These are phyloP conservation scores for Ostrea edulis DNA, from an alignment of 1,140 invertebrate genomes.

Conservation along the genomic window DNA sequence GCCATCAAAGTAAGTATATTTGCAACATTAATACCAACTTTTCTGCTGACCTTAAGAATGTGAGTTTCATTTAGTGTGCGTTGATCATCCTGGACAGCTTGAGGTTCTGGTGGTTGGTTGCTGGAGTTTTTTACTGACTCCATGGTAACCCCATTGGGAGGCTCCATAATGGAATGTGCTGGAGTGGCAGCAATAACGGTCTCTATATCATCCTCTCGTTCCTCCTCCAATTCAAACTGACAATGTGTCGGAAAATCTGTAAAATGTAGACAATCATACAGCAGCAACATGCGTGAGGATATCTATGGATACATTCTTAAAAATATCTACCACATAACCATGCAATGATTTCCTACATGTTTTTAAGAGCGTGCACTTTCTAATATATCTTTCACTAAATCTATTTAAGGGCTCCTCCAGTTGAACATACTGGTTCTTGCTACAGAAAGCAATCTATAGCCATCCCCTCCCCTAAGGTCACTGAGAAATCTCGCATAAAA, in stretches of 20 bases:
- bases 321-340: background rate
- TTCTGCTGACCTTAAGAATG: background rate
- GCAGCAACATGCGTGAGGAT: no score
- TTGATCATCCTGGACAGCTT: background rate
- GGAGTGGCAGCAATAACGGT: slow-evolving; percentile 46
- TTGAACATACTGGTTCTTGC: no score
- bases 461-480: no score
- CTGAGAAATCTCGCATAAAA: no score
- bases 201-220: slow-evolving; percentile 42
- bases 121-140: background rate
- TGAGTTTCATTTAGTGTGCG: background rate
- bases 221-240: background rate
- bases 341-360: no score
- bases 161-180: slow-evolving; percentile 47
- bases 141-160: background rate
- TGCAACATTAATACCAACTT: no score
- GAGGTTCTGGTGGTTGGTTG: background rate
- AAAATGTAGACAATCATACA: background rate
- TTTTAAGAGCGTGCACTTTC: no score
- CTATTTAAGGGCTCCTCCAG: no score
- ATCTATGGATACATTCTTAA: background rate
- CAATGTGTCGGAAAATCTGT: background rate
- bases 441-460: no score
- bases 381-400: no score
- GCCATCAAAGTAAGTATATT: no score